Evolutionary conservation across 2,888 invertebrate genomes (phyloP), one percentile per base, ranked within the genome.

Genomic region (Mycalesis mineus): DNA sequence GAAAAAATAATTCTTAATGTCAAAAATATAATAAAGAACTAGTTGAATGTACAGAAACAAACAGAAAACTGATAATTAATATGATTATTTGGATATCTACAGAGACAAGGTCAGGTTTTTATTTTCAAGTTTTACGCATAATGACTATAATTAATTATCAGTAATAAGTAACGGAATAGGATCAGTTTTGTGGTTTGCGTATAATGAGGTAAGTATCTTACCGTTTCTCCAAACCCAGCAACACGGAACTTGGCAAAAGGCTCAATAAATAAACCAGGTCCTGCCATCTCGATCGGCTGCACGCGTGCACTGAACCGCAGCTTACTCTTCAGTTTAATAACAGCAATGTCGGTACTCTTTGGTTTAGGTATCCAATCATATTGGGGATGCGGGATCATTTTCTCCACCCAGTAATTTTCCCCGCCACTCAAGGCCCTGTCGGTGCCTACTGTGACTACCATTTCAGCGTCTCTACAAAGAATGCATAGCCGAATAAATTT

Each of bases 211-310:
- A 13, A 37, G 11, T 51, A 13, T 39, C 41, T 54, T 31, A 47
- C 54, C n/a, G 63, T 65, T 14, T 0, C 8, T 9, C 65, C 65
- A 44, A 62, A 65, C 7, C 65, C 65, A 45, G 56, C 45, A 1
- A 48, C 44, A 1, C 39, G 50, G 42, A 65, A 13, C 11, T 28
- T 9, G 1, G n/a, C 52, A 1, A 50, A 50, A 5, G 41, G 17
- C 1, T n/a, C 14, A n/a, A 65, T 45, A 0, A 14, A 9, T 0
- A 56, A 14, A 15, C 33, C 22, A 1, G 42, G 14, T 1, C 47
- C 29, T 8, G 62, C 63, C 56, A 65, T 50, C 36, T 45, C 50
- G 17, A 65, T 59, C 0, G 57, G 28, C 9, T 17, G 48, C 5
- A 65, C 52, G 31, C 50, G 40, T 1, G 44, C 48, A 31, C 31